Conservation (phyloP, 2,113 vertebrate genomes). For the Prochilodus magdalenae region DNA sequence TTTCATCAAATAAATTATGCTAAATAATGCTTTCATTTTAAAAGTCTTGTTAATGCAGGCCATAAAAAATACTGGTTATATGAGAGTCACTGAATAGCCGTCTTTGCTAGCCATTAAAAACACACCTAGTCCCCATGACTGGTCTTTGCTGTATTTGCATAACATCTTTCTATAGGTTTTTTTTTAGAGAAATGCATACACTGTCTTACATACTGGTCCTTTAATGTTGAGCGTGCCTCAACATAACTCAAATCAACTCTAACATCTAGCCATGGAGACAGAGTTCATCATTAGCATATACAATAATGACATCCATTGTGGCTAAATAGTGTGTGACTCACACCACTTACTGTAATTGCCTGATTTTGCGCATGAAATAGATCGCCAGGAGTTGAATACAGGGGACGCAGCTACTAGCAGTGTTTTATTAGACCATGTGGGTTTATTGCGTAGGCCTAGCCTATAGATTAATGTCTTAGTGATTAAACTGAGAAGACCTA, state of each 20-base stretch:
- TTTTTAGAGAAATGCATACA: neutral
- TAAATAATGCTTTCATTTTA: too few relatives aligned
- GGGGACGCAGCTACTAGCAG: neutral
- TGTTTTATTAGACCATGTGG: neutral
- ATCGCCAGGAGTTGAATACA: neutral
- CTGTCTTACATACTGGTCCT: neutral
- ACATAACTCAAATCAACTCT: too few relatives aligned
- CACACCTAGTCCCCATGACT: too few relatives aligned
- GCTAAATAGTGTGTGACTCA: neutral
- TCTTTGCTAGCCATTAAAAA: too few relatives aligned
- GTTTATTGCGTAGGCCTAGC: neutral
- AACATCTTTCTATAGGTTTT: neutral
- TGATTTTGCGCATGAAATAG: slow-evolving; percentile 39
- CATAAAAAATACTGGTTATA: too few relatives aligned
- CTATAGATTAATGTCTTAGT: neutral
- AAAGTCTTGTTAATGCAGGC: too few relatives aligned
- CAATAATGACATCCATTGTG: slow-evolving; percentile 2
- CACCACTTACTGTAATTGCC: slow-evolving; percentile 1
- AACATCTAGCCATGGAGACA: neutral
- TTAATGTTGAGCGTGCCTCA: too few relatives aligned
- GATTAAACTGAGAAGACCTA: slow-evolving; percentile 32
- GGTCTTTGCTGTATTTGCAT: too few relatives aligned
- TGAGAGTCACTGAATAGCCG: too few relatives aligned
- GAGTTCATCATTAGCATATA: neutral
- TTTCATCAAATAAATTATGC: too few relatives aligned